phyloP scores from a whole-genome alignment of 2,797 vertebrate genomes.

The Synaphobranchus kaupii region DNA sequence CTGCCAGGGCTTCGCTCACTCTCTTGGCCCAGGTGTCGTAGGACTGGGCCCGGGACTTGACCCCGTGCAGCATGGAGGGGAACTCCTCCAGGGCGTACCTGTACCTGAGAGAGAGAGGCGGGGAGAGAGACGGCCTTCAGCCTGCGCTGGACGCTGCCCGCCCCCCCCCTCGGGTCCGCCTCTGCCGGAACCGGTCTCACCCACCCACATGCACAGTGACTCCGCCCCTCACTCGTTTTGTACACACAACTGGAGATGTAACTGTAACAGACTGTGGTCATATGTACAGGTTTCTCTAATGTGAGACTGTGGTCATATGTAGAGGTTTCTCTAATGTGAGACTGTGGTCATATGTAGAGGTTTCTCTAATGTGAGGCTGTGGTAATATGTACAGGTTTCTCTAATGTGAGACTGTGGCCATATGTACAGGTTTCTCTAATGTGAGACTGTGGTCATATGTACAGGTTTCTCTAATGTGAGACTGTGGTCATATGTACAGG shows the following conservation, averaged over 20 bases:
- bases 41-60: slow-evolving; percentile 93
- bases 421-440: too few species aligned
- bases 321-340: not conserved
- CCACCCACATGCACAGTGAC: too few species aligned
- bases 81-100: slow-evolving; percentile 94
- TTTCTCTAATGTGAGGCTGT: not conserved
- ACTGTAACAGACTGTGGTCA: too few species aligned
- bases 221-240: not conserved
- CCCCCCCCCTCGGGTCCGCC: too few species aligned
- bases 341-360: not conserved
- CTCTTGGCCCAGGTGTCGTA: slow-evolving; percentile 95
- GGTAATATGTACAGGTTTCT: too few species aligned
- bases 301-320: not conserved
- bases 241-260: not conserved
- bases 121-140: not conserved
- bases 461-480: too few species aligned
- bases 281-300: not conserved
- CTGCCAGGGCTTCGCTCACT: slow-evolving; percentile 89
- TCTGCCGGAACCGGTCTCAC: too few species aligned
- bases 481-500: too few species aligned
- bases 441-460: too few species aligned
- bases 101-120: slow-evolving; percentile 72
- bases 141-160: too few species aligned
- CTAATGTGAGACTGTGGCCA: too few species aligned
- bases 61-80: slow-evolving; percentile 89